Evolutionary conservation across 2,888 invertebrate species (phyloP).

Genomic region (Plemyria rubiginata): DNA sequence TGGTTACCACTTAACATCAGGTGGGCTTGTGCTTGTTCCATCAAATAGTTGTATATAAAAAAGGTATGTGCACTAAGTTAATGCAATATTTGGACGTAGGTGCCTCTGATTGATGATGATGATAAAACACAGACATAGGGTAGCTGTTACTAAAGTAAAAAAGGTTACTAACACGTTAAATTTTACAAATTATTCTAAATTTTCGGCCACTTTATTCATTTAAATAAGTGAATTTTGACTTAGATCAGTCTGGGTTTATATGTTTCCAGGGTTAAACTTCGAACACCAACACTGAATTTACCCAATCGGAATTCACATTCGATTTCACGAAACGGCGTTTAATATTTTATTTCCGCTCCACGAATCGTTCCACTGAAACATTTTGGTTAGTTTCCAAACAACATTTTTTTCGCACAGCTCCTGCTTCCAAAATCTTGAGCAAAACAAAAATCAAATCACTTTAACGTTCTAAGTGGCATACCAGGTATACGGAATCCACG

Average conservation of each 20-base stretch:
- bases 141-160: no score
- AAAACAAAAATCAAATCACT: constrained; percentile 52
- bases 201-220: no score
- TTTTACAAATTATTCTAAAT: no score
- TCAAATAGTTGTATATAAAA: no score
- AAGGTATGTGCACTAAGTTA: no score
- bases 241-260: not conserved
- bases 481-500: constrained; percentile 62
- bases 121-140: no score
- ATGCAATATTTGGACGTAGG: no score
- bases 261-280: not conserved
- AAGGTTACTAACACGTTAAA: no score
- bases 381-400: constrained; percentile 17
- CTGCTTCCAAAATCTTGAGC: constrained; percentile 10
- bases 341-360: constrained; percentile 13
- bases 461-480: constrained; percentile 59
- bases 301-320: not conserved
- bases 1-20: no score
- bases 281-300: constrained; percentile 2
- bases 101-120: no score
- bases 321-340: constrained; percentile 4
- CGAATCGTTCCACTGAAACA: constrained; percentile 12
- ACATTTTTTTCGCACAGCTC: constrained; percentile 6
- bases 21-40: no score
- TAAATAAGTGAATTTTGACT: not conserved